phyloP scores from a whole-genome alignment of 2,888 invertebrate species.

The Frankliniella intonsa region DNA sequence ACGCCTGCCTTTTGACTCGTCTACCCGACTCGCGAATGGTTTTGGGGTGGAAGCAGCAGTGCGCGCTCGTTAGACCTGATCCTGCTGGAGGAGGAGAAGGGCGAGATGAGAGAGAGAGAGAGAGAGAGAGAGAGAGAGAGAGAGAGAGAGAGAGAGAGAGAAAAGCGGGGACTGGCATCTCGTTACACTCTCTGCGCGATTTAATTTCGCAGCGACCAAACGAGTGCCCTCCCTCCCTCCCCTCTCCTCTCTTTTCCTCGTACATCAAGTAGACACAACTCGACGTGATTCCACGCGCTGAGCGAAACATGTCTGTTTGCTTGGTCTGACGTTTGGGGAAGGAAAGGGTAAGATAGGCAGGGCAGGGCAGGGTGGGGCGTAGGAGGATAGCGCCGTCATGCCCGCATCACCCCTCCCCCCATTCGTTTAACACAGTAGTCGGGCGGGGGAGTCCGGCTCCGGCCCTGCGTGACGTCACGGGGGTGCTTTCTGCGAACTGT shows the following conservation, averaged over 20 bases:
- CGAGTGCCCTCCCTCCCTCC: background rate
- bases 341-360: background rate
- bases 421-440: too few relatives aligned
- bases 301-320: slow-evolving; percentile 10
- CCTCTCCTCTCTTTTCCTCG: background rate
- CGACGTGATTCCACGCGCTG: background rate
- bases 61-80: background rate
- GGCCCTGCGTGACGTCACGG: too few relatives aligned
- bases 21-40: too few relatives aligned
- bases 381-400: too few relatives aligned
- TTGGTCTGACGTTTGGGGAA: background rate
- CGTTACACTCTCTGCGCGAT: background rate
- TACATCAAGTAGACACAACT: too few relatives aligned
- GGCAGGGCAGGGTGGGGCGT: background rate
- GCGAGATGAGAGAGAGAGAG: background rate
- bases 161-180: background rate
- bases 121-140: background rate
- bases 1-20: background rate
- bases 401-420: too few relatives aligned
- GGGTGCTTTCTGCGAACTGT: too few relatives aligned
- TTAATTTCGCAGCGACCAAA: background rate
- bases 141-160: background rate
- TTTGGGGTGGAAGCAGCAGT: too few relatives aligned
- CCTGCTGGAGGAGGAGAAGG: too few relatives aligned
- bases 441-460: too few relatives aligned